Base-by-base conservation (phyloP, 2,113 vertebrate species). In the Zeus faber region DNA sequence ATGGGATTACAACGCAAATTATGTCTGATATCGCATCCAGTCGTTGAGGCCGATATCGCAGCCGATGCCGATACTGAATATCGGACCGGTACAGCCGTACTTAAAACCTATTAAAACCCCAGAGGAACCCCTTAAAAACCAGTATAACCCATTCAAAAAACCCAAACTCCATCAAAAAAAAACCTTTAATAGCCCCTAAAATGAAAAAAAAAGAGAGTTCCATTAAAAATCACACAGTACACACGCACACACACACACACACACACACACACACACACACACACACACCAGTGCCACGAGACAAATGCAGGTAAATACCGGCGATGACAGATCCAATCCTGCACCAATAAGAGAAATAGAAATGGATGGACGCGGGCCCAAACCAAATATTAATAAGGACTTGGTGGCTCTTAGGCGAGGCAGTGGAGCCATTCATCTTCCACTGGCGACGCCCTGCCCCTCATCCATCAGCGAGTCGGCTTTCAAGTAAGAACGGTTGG, bases 381-480 rank as follows among this genome's bases (percentile, higher is more conserved):
- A 86, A 85, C 74, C 78, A 85, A 89, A 85, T 86, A 86, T 87
- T 86, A 89, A 88, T 86, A 88, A 85, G 88, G 82, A 87, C 84
- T 76, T 82, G 80, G 78, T 86, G 80, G 60, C 74, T 70, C 74
- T 87, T 79, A 83, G 80, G 84, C 83, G 75, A 84, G 78, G 83
- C 68, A 70, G 85, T 77, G 77, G 76, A 67, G 57, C 70, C 84
- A 87, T 90, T 88, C 76, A 84, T 89, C 85, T 85, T 88, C 80
- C 77, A 83, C 82, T 83, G 65, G 76, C 77, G 67, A 58, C 89
- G 83, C 87, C 85, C 83, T 85, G 85, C 79, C 80, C 84, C n/a
- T n/a, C 87, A 89, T 90, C 84, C 87, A 83, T 91, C 87, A 89
- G 70, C 70, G 80, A 82, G 76, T 77, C 69, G 65, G 80, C 76